phyloP scores from a whole-genome alignment of 1,140 invertebrate genomes.

The Aphaenogaster floridana region DNA sequence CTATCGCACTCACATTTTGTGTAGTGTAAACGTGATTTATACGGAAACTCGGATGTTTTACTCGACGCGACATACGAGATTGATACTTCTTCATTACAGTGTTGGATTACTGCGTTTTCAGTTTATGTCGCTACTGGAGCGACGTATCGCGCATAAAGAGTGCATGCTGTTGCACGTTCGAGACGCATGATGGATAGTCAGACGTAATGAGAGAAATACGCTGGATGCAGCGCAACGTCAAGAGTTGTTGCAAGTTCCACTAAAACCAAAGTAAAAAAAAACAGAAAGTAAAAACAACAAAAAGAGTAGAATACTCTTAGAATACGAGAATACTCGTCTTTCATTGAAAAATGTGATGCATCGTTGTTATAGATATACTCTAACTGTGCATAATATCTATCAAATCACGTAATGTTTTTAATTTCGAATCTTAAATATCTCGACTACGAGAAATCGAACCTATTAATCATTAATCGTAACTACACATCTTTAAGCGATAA shows the following conservation, averaged over 20 bases:
- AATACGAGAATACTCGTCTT: neutral
- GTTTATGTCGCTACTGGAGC: slow-evolving; percentile 33
- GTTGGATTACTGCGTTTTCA: slow-evolving; percentile 51
- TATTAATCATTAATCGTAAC: neutral
- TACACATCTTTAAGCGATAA: neutral
- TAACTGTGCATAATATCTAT: neutral
- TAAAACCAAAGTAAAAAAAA: slow-evolving; percentile 55
- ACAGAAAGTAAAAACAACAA: neutral
- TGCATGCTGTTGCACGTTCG: slow-evolving; percentile 50
- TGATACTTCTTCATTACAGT: slow-evolving; percentile 59
- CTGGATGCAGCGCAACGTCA: slow-evolving; percentile 29
- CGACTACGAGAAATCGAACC: neutral
- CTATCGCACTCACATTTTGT: slow-evolving; percentile 46
- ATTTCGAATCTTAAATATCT: neutral
- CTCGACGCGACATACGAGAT: slow-evolving; percentile 13
- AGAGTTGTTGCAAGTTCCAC: slow-evolving; percentile 31
- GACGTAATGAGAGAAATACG: slow-evolving; percentile 69
- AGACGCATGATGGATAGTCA: slow-evolving; percentile 55
- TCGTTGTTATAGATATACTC: neutral
- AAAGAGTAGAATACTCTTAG: neutral
- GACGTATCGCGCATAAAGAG: slow-evolving; percentile 52
- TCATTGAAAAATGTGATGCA: slow-evolving; percentile 1
- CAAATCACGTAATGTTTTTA: neutral
- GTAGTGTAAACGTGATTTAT: slow-evolving; percentile 38
- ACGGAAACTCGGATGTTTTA: slow-evolving; percentile 41